Evolutionary conservation across 23 tunicate genomes (phyloP).

Genomic region (Ciona savignyi): DNA sequence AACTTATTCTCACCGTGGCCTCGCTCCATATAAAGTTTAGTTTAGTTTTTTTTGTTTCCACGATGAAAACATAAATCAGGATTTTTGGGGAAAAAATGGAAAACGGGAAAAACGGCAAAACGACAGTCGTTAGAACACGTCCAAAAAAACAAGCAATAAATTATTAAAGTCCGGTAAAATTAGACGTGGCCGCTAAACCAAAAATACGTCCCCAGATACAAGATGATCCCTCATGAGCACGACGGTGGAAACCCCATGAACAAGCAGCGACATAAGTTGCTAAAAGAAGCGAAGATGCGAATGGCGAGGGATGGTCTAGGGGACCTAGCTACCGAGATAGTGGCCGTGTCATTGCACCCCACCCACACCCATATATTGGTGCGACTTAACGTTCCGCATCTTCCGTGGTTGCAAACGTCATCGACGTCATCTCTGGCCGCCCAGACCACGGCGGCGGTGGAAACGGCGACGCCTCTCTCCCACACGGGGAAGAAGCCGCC

Average conservation of each 20-base stretch:
- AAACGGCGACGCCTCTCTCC: background rate
- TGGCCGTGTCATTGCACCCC: background rate
- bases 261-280: constrained; percentile 28
- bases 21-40: no score
- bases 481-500: background rate
- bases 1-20: no score
- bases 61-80: no score
- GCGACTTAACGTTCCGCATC: background rate
- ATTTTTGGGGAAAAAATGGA: no score
- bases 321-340: constrained; percentile 21
- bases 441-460: background rate
- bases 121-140: no score
- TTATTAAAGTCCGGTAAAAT: no score
- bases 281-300: constrained; percentile 16
- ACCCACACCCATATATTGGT: constrained; percentile 21
- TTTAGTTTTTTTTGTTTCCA: no score
- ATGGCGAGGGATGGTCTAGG: constrained; percentile 42
- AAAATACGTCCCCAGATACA: constrained; percentile 44
- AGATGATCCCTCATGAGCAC: constrained; percentile 45
- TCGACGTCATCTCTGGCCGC: background rate
- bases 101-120: no score
- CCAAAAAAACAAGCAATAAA: no score
- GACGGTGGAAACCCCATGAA: constrained; percentile 50
- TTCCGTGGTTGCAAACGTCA: background rate
- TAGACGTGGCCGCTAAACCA: no score